A percentile compares a stretch with the other conserved stretches of the same genome.
phyloP scores from a whole-genome alignment of 2,888 invertebrate genomes.

The Pristionchus arcanus region DNA sequence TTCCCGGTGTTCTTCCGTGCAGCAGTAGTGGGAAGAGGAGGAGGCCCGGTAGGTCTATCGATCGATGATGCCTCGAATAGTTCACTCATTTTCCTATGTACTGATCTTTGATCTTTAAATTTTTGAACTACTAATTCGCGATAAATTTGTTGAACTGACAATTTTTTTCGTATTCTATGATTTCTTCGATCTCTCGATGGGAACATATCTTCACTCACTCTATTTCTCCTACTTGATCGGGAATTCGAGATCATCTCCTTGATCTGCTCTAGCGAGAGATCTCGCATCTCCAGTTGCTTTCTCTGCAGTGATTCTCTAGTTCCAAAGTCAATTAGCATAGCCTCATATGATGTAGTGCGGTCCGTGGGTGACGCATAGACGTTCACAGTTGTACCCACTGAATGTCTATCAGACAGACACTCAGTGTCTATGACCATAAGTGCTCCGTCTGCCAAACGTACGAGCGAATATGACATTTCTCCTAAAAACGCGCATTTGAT shows the following conservation, averaged over 20 bases:
- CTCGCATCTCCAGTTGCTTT: neutral
- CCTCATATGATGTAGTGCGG: neutral
- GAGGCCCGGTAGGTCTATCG: too few species aligned
- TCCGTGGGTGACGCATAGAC: neutral
- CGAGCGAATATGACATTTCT: neutral
- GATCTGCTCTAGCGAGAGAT: neutral
- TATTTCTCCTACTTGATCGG: neutral
- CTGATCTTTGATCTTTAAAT: too few species aligned
- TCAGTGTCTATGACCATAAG: neutral
- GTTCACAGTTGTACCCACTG: neutral
- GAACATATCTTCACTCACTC: neutral
- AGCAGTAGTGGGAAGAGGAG: too few species aligned
- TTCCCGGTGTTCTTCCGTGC: too few species aligned
- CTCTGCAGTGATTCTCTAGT: neutral
- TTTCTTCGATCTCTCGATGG: too few species aligned
- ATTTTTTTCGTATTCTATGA: too few species aligned
- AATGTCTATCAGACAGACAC: neutral
- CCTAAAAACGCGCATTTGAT: neutral
- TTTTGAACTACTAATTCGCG: too few species aligned
- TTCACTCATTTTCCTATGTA: too few species aligned
- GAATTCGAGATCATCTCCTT: neutral
- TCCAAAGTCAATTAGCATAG: neutral
- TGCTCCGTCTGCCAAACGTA: neutral
- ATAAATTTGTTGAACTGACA: too few species aligned
- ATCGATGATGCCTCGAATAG: too few species aligned